A percentile compares a stretch with the other conserved stretches of the same genome.
phyloP scores from a whole-genome alignment of 1,140 invertebrate genomes.

The Nasonia longicornis region DNA sequence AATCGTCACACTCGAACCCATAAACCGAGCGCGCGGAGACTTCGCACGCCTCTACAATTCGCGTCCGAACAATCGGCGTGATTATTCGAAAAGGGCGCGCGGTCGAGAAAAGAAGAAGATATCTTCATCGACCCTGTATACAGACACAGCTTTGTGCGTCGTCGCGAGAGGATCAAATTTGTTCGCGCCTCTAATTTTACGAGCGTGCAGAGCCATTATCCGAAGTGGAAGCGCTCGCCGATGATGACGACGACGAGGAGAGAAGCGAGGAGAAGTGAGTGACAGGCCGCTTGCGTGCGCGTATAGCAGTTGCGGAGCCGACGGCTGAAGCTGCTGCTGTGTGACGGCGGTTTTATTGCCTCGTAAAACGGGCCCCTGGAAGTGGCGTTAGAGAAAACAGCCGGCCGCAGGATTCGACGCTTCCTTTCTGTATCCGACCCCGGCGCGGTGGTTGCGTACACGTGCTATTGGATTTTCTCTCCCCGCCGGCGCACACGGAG shows the following conservation, averaged over 20 bases:
- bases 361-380: constrained; percentile 63
- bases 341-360: constrained; percentile 66
- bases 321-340: constrained; percentile 51
- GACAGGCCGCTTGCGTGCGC: constrained; percentile 9
- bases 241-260: constrained; percentile 42
- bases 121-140: not conserved
- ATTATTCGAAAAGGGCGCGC: not conserved
- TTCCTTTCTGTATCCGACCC: not conserved
- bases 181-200: constrained; percentile 68
- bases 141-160: no score
- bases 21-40: not conserved
- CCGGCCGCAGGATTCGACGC: constrained; percentile 4
- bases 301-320: not conserved
- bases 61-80: not conserved
- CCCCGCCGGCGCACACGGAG: no score
- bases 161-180: constrained; percentile 63
- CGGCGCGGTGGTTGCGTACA: not conserved
- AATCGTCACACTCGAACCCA: not conserved
- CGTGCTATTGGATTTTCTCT: constrained; percentile 23
- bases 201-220: constrained; percentile 65
- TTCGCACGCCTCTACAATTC: not conserved
- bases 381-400: constrained; percentile 65
- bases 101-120: not conserved
- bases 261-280: constrained; percentile 3
- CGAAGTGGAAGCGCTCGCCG: constrained; percentile 63